Conservation (phyloP, 2,113 vertebrate species). For the Ophthalmolycus amberensis region DNA sequence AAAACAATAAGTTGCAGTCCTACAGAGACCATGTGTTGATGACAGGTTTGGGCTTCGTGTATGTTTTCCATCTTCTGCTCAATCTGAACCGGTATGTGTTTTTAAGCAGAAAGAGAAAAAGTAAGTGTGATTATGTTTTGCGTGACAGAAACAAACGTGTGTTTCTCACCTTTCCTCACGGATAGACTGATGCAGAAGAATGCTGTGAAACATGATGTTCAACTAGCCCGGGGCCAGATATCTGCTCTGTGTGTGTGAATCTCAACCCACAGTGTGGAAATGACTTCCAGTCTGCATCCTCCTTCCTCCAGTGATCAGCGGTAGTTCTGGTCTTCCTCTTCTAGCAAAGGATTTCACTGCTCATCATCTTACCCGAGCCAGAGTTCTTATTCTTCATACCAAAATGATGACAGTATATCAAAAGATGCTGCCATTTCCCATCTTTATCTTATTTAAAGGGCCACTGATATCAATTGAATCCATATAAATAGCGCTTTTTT, state of each 20-base stretch:
- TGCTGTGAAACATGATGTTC: slow-evolving; percentile 53
- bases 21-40: neutral
- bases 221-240: neutral
- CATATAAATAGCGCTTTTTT: neutral
- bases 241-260: slow-evolving; percentile 25
- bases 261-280: slow-evolving; percentile 39
- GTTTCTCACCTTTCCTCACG: neutral
- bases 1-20: neutral
- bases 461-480: neutral
- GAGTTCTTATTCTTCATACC: neutral
- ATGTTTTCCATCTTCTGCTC: neutral
- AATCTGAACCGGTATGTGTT: neutral
- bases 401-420: neutral
- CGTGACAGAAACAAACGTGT: neutral
- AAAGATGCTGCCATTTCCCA: neutral
- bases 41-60: too few relatives aligned
- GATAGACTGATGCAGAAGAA: slow-evolving; percentile 7
- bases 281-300: slow-evolving; percentile 15
- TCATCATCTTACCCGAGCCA: neutral
- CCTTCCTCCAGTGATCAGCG: neutral
- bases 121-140: neutral
- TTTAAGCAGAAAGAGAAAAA: neutral
- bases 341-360: neutral
- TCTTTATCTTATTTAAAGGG: neutral
- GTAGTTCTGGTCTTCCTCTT: neutral